phyloP scores from a whole-genome alignment of 2,888 invertebrate genomes.

The Hypomecis atomaria region DNA sequence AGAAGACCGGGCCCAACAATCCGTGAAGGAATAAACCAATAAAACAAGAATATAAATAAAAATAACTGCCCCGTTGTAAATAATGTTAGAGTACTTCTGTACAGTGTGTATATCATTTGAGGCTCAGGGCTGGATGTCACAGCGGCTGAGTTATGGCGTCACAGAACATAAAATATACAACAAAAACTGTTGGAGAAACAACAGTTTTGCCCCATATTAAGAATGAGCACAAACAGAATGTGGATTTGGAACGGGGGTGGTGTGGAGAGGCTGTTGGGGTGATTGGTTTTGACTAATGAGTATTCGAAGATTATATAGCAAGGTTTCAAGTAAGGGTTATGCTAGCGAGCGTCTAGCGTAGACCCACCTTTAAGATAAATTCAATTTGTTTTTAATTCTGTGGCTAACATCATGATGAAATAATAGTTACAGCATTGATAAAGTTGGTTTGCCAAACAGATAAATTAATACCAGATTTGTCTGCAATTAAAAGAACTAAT shows the following conservation, averaged over 20 bases:
- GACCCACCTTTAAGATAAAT: too few species aligned
- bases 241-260: slow-evolving; percentile 69
- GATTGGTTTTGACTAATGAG: slow-evolving; percentile 29
- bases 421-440: too few species aligned
- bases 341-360: too few species aligned
- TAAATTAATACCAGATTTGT: too few species aligned
- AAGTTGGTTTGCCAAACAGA: too few species aligned
- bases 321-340: too few species aligned
- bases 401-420: too few species aligned
- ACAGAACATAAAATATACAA: slow-evolving; percentile 84
- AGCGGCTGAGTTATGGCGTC: slow-evolving; percentile 77
- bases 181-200: slow-evolving; percentile 84
- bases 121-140: slow-evolving; percentile 77
- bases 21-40: slow-evolving; percentile 79
- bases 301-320: too few species aligned
- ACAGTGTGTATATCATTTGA: slow-evolving; percentile 69
- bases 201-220: slow-evolving; percentile 84
- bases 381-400: too few species aligned
- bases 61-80: slow-evolving; percentile 74
- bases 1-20: slow-evolving; percentile 62
- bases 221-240: slow-evolving; percentile 83
- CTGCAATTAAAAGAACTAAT: too few species aligned
- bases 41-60: slow-evolving; percentile 78
- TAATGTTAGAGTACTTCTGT: slow-evolving; percentile 63
- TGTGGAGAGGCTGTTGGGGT: slow-evolving; percentile 56